phyloP scores from a whole-genome alignment of 2,888 invertebrate genomes.

The Ectemnius lituratus region DNA sequence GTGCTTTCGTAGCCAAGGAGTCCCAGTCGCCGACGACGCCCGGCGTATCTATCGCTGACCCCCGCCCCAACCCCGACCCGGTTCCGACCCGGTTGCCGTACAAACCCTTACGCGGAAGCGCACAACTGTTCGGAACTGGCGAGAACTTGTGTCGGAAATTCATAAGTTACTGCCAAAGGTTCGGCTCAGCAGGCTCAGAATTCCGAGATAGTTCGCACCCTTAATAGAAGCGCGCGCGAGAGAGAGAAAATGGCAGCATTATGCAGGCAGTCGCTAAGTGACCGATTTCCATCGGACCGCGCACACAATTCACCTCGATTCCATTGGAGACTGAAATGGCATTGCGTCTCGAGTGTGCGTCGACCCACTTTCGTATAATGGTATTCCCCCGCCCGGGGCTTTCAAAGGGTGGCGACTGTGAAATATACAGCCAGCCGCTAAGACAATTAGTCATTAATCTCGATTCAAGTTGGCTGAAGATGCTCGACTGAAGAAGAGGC shows the following conservation, averaged over 20 bases:
- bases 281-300: neutral
- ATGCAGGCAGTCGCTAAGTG: neutral
- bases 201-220: constrained; percentile 65
- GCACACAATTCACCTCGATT: too few relatives aligned
- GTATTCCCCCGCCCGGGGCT: too few relatives aligned
- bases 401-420: too few relatives aligned
- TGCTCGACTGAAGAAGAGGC: too few relatives aligned
- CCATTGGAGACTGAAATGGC: too few relatives aligned
- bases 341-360: too few relatives aligned
- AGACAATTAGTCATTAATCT: too few relatives aligned
- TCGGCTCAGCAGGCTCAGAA: constrained; percentile 59
- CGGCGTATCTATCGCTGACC: constrained; percentile 36
- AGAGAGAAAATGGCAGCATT: neutral
- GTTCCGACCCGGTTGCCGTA: neutral
- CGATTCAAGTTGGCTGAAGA: too few relatives aligned
- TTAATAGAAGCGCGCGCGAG: neutral
- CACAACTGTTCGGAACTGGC: constrained; percentile 62
- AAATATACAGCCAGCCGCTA: too few relatives aligned
- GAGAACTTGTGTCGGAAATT: constrained; percentile 68
- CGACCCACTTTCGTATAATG: too few relatives aligned
- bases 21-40: neutral
- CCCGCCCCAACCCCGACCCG: neutral
- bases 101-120: constrained; percentile 54
- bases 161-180: constrained; percentile 70
- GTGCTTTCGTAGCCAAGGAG: constrained; percentile 54